phyloP scores from a whole-genome alignment of 2,797 vertebrate species.

The Vultur gryphus region DNA sequence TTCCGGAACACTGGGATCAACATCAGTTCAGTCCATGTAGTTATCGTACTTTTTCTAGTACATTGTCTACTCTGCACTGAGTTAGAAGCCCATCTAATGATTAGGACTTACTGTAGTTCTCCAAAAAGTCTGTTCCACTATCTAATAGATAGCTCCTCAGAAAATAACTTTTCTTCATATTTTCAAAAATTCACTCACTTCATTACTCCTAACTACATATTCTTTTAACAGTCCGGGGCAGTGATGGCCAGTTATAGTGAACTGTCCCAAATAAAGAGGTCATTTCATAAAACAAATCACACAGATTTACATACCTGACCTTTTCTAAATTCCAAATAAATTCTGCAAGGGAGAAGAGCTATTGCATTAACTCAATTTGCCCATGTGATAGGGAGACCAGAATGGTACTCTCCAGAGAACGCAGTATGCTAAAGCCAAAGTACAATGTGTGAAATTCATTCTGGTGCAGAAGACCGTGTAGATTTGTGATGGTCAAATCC shows the following conservation, averaged over 20 bases:
- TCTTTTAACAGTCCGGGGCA: neutral
- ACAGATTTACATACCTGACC: neutral
- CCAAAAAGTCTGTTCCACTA: neutral
- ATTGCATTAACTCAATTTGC: neutral
- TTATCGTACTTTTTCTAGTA: neutral
- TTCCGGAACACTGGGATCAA: neutral
- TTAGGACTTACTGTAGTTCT: neutral
- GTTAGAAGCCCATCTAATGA: neutral
- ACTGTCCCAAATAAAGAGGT: neutral
- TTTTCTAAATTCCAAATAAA: conserved; percentile 21
- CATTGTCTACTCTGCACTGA: neutral
- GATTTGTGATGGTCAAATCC: neutral
- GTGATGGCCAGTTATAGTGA: neutral
- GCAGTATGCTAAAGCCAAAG: neutral
- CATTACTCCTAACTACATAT: neutral
- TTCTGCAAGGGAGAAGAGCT: neutral
- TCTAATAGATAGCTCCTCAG: neutral
- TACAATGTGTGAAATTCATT: neutral
- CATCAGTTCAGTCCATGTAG: neutral
- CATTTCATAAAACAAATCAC: neutral
- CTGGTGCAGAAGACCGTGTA: neutral
- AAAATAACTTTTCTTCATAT: neutral
- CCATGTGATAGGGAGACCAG: neutral
- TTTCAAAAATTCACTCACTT: neutral
- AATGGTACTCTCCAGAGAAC: neutral